Percentiles rank a stretch among this genome's conserved stretches.
Evolutionary conservation across 2,888 invertebrate species (phyloP).

Genomic region (Operophtera brumata): DNA sequence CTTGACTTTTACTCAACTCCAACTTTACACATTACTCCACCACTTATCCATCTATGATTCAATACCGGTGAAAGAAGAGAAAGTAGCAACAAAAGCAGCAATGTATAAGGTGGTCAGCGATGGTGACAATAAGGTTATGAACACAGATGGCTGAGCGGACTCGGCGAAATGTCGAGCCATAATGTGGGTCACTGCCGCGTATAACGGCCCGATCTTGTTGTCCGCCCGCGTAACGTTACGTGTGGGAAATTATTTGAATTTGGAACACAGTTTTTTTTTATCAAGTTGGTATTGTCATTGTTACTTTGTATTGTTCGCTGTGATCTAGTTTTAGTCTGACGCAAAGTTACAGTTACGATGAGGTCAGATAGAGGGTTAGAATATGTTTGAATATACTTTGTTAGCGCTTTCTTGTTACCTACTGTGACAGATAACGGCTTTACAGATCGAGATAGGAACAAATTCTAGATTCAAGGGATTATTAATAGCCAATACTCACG

Average conservation of each 20-base stretch:
- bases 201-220: constrained; percentile 77
- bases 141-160: constrained; percentile 54
- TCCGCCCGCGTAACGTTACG: constrained; percentile 80
- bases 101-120: constrained; percentile 32
- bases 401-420: neutral
- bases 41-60: constrained; percentile 41
- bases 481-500: neutral
- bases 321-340: constrained; percentile 61
- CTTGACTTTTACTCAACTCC: constrained; percentile 32
- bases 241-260: constrained; percentile 81
- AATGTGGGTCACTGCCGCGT: constrained; percentile 78
- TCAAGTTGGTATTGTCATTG: constrained; percentile 49
- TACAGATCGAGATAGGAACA: neutral
- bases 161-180: constrained; percentile 60
- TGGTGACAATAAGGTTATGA: constrained; percentile 63
- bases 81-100: constrained; percentile 32
- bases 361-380: constrained; percentile 20
- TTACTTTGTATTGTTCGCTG: constrained; percentile 64
- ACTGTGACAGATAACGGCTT: neutral
- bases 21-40: constrained; percentile 12
- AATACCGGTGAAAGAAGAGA: constrained; percentile 24
- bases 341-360: constrained; percentile 43
- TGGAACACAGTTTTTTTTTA: constrained; percentile 73
- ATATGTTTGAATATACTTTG: constrained; percentile 2
- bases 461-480: neutral